These are phyloP conservation scores for Petrolisthes cinctipes DNA, from an alignment of 2,888 invertebrate species.

Conservation along the genomic window DNA sequence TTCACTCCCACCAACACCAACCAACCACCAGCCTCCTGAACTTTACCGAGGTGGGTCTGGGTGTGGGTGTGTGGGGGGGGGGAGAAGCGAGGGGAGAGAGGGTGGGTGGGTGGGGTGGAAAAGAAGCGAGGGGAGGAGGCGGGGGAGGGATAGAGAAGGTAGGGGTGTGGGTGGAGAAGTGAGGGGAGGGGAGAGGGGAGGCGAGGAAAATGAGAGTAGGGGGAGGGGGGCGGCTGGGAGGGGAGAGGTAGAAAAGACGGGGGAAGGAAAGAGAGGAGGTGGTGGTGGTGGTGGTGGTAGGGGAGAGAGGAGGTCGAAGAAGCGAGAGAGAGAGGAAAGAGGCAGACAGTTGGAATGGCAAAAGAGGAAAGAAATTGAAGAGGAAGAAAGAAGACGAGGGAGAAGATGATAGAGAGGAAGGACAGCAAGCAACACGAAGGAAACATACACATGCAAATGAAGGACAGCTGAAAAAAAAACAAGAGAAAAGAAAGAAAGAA, in stretches of 20 bases:
- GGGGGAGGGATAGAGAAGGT: background rate
- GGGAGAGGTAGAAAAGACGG: background rate
- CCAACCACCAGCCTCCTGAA: too few species aligned
- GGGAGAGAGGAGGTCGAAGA: background rate
- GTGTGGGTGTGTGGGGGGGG: background rate
- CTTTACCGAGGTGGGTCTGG: too few species aligned
- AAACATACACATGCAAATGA: background rate
- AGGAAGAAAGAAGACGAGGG: background rate
- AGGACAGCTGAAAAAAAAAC: too few species aligned
- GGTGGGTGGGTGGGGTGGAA: background rate
- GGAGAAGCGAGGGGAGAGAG: background rate
- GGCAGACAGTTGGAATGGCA: background rate
- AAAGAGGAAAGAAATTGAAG: background rate
- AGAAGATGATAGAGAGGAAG: background rate
- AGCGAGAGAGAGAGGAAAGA: background rate
- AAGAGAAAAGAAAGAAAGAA: background rate
- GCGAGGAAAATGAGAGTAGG: background rate
- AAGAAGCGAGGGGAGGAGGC: background rate
- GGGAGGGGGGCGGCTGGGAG: background rate
- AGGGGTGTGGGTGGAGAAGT: background rate
- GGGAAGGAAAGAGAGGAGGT: background rate
- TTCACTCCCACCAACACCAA: too few species aligned
- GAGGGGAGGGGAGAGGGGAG: background rate
- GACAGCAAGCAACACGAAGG: background rate
- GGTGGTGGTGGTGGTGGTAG: background rate